Evolutionary conservation across 2,113 vertebrate species (phyloP).

Genomic region (Orycteropus afer): DNA sequence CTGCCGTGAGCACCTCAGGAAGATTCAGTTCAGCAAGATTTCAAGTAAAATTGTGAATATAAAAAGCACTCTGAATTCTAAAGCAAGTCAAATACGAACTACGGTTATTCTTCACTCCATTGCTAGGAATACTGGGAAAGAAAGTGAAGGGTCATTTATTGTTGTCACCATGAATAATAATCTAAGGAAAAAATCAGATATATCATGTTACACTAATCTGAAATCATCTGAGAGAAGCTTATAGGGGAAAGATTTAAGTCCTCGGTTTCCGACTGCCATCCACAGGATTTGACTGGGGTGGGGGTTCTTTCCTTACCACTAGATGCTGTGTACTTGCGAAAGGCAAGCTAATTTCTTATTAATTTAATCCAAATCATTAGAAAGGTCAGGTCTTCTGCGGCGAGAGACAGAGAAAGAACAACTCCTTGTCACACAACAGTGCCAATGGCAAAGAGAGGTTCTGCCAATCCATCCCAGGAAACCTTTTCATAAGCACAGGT

Average conservation of each 20-base stretch:
- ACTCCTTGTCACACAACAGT: background rate
- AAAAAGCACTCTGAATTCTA: background rate
- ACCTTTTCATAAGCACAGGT: background rate
- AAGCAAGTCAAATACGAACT: background rate
- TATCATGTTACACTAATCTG: background rate
- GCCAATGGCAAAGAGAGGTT: background rate
- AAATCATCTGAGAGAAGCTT: conserved; percentile 35
- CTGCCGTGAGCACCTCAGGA: background rate
- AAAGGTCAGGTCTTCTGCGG: background rate
- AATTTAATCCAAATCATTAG: conserved; percentile 39
- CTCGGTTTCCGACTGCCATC: background rate
- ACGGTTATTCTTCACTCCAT: background rate
- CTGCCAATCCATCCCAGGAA: background rate
- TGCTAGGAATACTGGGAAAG: background rate
- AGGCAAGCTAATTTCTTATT: background rate
- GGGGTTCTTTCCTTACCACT: background rate
- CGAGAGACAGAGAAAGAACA: background rate
- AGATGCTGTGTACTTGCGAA: background rate
- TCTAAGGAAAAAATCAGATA: background rate
- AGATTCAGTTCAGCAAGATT: background rate
- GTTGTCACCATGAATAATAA: background rate
- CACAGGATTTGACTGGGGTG: background rate
- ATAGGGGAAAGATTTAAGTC: background rate
- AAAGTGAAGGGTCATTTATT: background rate
- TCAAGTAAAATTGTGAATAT: background rate